Evolutionary conservation across 2,113 vertebrate genomes (phyloP).

Genomic region (Ascaphus truei): DNA sequence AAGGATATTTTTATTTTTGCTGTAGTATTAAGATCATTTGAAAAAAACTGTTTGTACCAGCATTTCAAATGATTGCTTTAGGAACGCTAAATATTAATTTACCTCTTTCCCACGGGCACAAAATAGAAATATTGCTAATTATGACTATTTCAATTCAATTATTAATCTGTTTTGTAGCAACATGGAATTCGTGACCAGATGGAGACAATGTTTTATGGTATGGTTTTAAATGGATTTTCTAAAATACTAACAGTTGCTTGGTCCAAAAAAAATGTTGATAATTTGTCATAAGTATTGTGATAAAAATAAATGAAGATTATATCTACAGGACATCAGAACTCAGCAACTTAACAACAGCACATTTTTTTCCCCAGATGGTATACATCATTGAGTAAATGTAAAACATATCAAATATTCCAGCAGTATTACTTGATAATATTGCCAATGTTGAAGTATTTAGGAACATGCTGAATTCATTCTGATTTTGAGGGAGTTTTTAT

Average conservation of each 20-base stretch:
- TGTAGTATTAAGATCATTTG: no score
- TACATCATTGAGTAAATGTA: no score
- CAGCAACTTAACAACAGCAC: no score
- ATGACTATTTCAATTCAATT: constrained; percentile 42
- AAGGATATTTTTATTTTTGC: background rate
- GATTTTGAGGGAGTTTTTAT: no score
- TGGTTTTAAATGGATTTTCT: constrained; percentile 40
- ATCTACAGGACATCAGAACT: no score
- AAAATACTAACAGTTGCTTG: constrained; percentile 34
- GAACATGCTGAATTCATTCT: no score
- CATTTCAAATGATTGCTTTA: constrained; percentile 39
- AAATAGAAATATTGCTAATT: constrained; percentile 50
- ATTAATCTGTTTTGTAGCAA: constrained; percentile 52
- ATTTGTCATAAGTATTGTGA: background rate
- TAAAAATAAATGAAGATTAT: no score
- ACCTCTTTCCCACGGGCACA: constrained; percentile 36
- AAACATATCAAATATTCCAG: no score
- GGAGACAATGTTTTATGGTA: constrained; percentile 44
- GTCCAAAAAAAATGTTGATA: constrained; percentile 17
- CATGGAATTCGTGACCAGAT: constrained; percentile 37
- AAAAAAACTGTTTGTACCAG: constrained; percentile 28
- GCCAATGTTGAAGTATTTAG: no score
- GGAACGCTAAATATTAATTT: constrained; percentile 48
- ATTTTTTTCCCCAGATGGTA: no score
- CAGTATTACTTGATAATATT: no score